Percentiles rank a stretch among this genome's conserved stretches.
phyloP scores from a whole-genome alignment of 1,140 invertebrate genomes.

The Drosophila quadrilineata region DNA sequence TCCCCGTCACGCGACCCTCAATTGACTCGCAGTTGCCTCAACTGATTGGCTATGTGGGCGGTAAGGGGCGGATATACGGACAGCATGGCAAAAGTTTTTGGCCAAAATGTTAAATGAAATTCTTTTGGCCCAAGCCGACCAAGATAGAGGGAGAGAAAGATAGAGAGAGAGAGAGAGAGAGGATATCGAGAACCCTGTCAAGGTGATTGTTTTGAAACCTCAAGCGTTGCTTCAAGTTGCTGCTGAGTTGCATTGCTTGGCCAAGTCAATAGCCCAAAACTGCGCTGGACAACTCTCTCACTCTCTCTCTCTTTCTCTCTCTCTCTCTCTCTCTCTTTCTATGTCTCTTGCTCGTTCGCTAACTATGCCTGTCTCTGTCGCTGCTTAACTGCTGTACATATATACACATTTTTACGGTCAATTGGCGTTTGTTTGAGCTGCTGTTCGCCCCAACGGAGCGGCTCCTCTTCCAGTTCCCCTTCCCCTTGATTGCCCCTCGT shows the following conservation, averaged over 20 bases:
- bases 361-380: slow-evolving; percentile 21
- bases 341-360: background rate
- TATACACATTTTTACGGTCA: slow-evolving; percentile 70
- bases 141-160: no score
- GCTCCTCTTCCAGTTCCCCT: background rate
- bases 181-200: slow-evolving; percentile 40
- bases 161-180: no score
- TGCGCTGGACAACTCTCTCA: background rate
- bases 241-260: slow-evolving; percentile 31
- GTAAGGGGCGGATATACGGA: slow-evolving; percentile 14
- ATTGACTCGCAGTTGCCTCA: slow-evolving; percentile 43
- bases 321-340: no score
- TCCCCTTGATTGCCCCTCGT: background rate
- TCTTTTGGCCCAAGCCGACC: no score
- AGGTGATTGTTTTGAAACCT: slow-evolving; percentile 77
- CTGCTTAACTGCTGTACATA: slow-evolving; percentile 55
- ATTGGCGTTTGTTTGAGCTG: slow-evolving; percentile 68
- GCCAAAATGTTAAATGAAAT: slow-evolving; percentile 61
- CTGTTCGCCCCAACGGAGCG: background rate
- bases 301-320: no score
- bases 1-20: slow-evolving; percentile 57
- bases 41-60: slow-evolving; percentile 61
- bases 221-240: slow-evolving; percentile 58
- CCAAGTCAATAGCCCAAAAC: no score
- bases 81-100: slow-evolving; percentile 45